Evolutionary conservation across 2,113 vertebrate genomes (phyloP), one percentile per base, ranked within the genome.

Genomic region (Tenrec ecaudatus): DNA sequence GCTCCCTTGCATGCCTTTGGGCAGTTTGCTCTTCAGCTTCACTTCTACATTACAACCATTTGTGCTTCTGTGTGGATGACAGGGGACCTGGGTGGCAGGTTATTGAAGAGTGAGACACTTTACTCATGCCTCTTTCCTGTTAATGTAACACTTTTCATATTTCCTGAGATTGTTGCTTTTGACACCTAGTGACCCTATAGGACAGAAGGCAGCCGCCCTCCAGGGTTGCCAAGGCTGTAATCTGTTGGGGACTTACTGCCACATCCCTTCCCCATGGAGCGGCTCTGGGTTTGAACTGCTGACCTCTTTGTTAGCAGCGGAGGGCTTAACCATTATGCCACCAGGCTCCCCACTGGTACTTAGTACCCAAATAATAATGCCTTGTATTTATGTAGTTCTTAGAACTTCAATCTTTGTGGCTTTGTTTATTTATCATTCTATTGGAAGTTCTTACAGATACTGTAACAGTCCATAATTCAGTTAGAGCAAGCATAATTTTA

Each of bases 311-410:
- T 69, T 69, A 69, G 68, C 15, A 69, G 31, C 31, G 3, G 27
- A 29, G 9, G 2, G 25, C 27, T 31, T 11, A 68, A 68, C 66
- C 29, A 68, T 15, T 69, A 31, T 17, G 15, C 68, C 29, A 69
- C 29, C 31, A 69, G 68, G 15, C 15, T 69, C 68, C 14, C 31
- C 16, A n/a, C 16, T 81, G 85, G n/a, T 66, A 57, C 33, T 66
- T 62, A 82, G 73, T 68, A 43, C 73, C 78, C 89, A 87, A 73
- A 79, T 91, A 71, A 8, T 58, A 84, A 90, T 10, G 80, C 3
- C 36, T 88, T 89, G 16, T 27, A 33, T 36, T 86, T 82, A 69
- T 93, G n/a, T 85, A 73, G 47, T 53, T n/a, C 68, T 71, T 73
- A 78, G 38, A 90, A 89, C 9, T 16, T 90, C 19, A 90, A 19